Base-by-base conservation (phyloP, 2,888 invertebrate genomes). In the Trissolcus brochymenae region DNA sequence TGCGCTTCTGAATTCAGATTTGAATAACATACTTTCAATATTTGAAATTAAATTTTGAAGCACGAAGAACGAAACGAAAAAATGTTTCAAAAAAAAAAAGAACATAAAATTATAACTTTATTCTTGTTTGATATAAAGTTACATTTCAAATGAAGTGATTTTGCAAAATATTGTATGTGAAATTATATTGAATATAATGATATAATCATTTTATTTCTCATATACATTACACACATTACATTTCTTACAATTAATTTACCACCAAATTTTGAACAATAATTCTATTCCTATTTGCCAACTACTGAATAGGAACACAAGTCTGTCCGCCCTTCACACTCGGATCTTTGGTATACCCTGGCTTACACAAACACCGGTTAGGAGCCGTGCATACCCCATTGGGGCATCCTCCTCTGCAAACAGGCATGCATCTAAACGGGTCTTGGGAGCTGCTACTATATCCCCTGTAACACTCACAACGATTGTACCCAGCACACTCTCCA, bases 311-410 rank as follows among this genome's bases (percentile, higher is more conserved):
- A 6, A 94, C 89, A 84, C 95, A 95, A 7, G 90, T 86, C 55
- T 92, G 91, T n/a, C 92, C 91, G 1, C 93, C 93, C 82, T 93
- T 93, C 0, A 91, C 90, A 25, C 90, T 92, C 78, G 89, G 87
- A 82, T 93, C 93, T 81, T 93, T 94, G 65, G 90, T 87, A 84
- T 90, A 95, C 0, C 95, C 95, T 0, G 91, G 90, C 81, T 93
- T 93, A 83, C 95, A 95, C 73, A 94, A 91, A 84, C 95, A 95
- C 83, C 93, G 91, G 87, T 94, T 93, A 0, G 95, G 95, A 0
- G 92, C 92, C 0, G 94, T 92, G 81, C 95, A 95, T 17, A 91
- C 90, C 0, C 95, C 95, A 83, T 95, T 95, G 7, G 90, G 90
- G 81, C 95, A 95, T 0, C 94, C 94, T n/a, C 91, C 91, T 0